Percentiles rank a stretch among this genome's conserved stretches.
Conservation (phyloP, 2,797 vertebrate genomes). For the Leptoclinus maculatus region DNA sequence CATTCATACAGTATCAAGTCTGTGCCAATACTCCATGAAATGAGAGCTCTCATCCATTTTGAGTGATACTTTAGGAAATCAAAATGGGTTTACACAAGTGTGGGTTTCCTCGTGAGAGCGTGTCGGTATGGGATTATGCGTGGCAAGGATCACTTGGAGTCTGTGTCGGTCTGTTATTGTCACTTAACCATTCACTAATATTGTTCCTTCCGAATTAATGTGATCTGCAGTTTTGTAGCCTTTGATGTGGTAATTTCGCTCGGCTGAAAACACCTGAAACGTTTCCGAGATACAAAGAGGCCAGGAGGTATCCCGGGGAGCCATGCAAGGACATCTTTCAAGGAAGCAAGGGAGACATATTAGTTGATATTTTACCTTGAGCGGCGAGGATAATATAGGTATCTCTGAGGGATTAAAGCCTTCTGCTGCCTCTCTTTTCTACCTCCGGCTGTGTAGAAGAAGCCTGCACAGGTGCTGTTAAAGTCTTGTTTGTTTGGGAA, state of each 20-base stretch:
- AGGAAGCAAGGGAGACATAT: constrained; percentile 47
- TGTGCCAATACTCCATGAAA: constrained; percentile 52
- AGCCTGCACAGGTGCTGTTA: constrained; percentile 50
- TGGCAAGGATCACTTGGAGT: constrained; percentile 41
- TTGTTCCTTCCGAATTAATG: constrained; percentile 54
- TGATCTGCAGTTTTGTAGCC: constrained; percentile 42
- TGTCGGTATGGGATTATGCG: constrained; percentile 50
- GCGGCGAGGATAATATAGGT: constrained; percentile 48
- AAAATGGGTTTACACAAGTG: constrained; percentile 66
- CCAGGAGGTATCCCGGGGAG: constrained; percentile 28
- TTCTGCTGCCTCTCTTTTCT: constrained; percentile 54
- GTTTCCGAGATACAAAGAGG: constrained; percentile 52
- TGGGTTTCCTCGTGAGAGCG: constrained; percentile 43
- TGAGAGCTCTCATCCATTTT: constrained; percentile 65
- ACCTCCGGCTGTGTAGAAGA: constrained; percentile 37
- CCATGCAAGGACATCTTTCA: constrained; percentile 58
- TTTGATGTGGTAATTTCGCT: constrained; percentile 70
- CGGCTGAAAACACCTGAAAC: constrained; percentile 51
- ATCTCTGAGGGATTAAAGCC: constrained; percentile 69
- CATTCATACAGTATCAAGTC: constrained; percentile 42
- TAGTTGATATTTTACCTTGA: constrained; percentile 63
- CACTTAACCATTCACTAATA: constrained; percentile 44
- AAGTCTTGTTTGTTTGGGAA: constrained; percentile 57
- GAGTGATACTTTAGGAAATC: constrained; percentile 71
- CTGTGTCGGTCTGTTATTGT: constrained; percentile 56